Conservation (phyloP, 2,888 invertebrate species). For the Trichacis sp. region DNA sequence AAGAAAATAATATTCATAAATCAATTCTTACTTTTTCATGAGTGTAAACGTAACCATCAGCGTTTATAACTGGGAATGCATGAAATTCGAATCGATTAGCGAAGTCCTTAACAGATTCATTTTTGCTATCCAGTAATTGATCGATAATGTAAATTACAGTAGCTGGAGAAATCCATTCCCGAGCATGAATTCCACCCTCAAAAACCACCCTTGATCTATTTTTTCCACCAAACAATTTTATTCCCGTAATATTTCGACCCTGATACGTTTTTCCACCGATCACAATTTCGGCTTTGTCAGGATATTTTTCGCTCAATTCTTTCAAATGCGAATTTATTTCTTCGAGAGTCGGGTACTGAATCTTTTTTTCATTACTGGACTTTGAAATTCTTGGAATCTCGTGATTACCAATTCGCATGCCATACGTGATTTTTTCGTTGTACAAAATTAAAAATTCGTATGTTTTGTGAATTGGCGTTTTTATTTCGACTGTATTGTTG, state of each 20-base stretch:
- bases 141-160: constrained; percentile 75
- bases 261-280: constrained; percentile 71
- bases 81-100: constrained; percentile 78
- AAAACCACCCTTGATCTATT: constrained; percentile 73
- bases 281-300: constrained; percentile 70
- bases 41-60: constrained; percentile 78
- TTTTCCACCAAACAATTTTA: constrained; percentile 70
- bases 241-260: constrained; percentile 74
- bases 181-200: constrained; percentile 77
- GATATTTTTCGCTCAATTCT: constrained; percentile 67
- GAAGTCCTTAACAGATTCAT: constrained; percentile 69
- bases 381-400: too few species aligned
- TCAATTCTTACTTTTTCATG: constrained; percentile 59
- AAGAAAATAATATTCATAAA: too few species aligned
- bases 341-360: constrained; percentile 65
- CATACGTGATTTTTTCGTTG: too few species aligned
- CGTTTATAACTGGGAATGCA: constrained; percentile 80
- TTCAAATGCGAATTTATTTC: constrained; percentile 73
- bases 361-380: too few species aligned
- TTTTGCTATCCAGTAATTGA: constrained; percentile 73
- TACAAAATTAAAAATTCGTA: too few species aligned
- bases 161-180: constrained; percentile 83
- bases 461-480: too few species aligned
- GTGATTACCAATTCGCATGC: too few species aligned
- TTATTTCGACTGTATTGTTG: too few species aligned